phyloP scores from a whole-genome alignment of 2,113 vertebrate genomes.

The Mormyrus iriodes region DNA sequence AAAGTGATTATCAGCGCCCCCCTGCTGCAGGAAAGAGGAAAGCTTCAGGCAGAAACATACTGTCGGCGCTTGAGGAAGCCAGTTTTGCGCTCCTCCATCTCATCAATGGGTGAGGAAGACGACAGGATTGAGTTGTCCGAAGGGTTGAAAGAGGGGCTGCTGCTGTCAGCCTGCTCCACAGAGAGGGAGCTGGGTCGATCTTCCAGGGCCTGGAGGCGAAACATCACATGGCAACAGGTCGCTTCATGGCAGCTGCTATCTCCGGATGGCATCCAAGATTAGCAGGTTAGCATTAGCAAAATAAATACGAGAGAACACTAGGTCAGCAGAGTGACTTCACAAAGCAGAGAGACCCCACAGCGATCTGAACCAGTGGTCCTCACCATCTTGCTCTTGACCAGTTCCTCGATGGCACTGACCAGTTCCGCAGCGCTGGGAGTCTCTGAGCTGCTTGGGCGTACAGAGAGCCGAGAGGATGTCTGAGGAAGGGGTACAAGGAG shows the following conservation, averaged over 20 bases:
- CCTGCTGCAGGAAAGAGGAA: not conserved
- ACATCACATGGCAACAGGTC: not conserved
- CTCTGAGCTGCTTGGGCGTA: conserved; percentile 93
- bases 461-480: conserved; percentile 84
- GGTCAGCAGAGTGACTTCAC: not conserved
- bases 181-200: conserved; percentile 91
- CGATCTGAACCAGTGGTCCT: conserved; percentile 37
- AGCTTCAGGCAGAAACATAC: conserved; percentile 57
- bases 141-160: conserved; percentile 94
- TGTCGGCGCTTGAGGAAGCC: conserved; percentile 85
- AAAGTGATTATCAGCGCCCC: not conserved
- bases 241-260: not conserved
- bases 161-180: conserved; percentile 91
- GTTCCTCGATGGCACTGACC: conserved; percentile 95
- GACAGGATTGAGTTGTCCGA: conserved; percentile 97
- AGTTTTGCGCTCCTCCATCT: conserved; percentile 88
- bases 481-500: conserved; percentile 44
- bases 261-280: not conserved
- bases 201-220: conserved; percentile 74
- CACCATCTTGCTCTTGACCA: conserved; percentile 99
- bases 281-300: not conserved
- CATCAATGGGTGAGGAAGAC: conserved; percentile 90
- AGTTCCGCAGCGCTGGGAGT: conserved; percentile 93
- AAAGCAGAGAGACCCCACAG: not conserved
- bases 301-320: not conserved